Conservation (phyloP, 2,888 invertebrate species). For the Rhamnusium bicolor region DNA sequence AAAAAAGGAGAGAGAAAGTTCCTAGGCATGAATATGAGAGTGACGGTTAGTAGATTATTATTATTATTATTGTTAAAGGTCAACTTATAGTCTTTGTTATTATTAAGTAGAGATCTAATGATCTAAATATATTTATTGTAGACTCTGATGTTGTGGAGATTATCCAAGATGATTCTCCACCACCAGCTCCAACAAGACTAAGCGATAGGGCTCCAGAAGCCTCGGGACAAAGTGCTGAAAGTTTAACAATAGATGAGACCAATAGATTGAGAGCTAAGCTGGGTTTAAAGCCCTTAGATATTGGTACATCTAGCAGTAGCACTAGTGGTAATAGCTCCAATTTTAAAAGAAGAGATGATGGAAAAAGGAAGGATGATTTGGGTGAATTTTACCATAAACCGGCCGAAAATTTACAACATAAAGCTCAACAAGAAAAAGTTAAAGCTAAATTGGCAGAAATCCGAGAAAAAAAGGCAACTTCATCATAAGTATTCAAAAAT, state of each 20-base stretch:
- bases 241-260: conserved; percentile 86
- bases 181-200: conserved; percentile 68
- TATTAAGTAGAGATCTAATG: too few species aligned
- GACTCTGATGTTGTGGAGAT: conserved; percentile 67
- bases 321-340: conserved; percentile 54
- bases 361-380: conserved; percentile 73
- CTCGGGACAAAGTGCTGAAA: conserved; percentile 71
- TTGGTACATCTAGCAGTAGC: conserved; percentile 64
- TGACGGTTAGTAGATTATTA: conserved; percentile 68
- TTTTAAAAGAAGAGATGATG: conserved; percentile 72
- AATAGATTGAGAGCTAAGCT: conserved; percentile 93
- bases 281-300: conserved; percentile 92
- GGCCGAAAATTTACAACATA: conserved; percentile 82
- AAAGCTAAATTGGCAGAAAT: conserved; percentile 84
- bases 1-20: conserved; percentile 67
- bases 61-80: neutral
- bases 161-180: conserved; percentile 58
- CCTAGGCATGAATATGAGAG: conserved; percentile 69
- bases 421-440: conserved; percentile 85
- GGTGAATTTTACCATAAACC: conserved; percentile 93
- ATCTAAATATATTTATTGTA: conserved; percentile 44
- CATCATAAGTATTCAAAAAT: conserved; percentile 78
- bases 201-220: conserved; percentile 63
- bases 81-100: too few species aligned
- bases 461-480: conserved; percentile 85